Conservation (phyloP, 2,888 invertebrate genomes). For the Proisotoma minuta region DNA sequence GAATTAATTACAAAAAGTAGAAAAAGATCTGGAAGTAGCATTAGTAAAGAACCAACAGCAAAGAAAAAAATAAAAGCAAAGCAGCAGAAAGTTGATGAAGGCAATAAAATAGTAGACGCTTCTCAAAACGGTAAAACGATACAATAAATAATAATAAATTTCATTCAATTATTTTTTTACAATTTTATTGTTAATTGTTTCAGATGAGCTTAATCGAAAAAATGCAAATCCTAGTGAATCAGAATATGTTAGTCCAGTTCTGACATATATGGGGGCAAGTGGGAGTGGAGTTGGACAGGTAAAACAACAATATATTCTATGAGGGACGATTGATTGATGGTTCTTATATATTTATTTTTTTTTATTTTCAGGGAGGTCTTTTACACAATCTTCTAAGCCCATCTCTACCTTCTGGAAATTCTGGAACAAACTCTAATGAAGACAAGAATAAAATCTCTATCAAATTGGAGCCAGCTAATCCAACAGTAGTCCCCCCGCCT, state of each 20-base stretch:
- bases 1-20: too few relatives aligned
- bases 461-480: not conserved
- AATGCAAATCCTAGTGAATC: not conserved
- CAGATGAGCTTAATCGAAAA: not conserved
- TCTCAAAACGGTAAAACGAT: too few relatives aligned
- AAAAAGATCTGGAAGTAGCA: too few relatives aligned
- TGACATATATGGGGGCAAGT: not conserved
- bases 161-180: not conserved
- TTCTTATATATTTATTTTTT: not conserved
- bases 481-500: not conserved
- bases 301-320: too few relatives aligned
- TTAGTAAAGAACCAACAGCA: too few relatives aligned
- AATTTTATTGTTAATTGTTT: not conserved
- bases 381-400: conserved; percentile 1
- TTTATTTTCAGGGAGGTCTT: conserved; percentile 4
- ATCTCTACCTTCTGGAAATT: not conserved
- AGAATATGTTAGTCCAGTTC: not conserved
- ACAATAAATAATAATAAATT: too few relatives aligned
- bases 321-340: too few relatives aligned
- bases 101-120: too few relatives aligned
- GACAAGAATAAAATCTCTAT: not conserved
- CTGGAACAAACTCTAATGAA: not conserved
- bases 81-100: too few relatives aligned
- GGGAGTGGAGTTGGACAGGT: not conserved
- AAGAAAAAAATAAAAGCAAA: too few relatives aligned